phyloP scores from a whole-genome alignment of 1,140 invertebrate genomes.

The Psix sp. region DNA sequence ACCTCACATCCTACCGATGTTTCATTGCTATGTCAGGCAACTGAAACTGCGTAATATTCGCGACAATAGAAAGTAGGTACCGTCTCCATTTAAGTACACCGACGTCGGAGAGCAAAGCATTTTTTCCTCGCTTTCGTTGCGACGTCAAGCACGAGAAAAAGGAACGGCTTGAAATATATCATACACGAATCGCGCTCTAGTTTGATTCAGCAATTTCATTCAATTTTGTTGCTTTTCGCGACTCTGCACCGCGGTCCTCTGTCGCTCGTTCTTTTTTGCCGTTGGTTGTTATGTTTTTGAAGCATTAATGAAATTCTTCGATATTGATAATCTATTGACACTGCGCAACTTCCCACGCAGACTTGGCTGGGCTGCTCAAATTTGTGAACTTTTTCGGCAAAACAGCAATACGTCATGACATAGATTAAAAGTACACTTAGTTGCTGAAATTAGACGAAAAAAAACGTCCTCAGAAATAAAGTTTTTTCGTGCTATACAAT shows the following conservation, averaged over 20 bases:
- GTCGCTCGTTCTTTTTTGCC: not conserved
- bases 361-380: not conserved
- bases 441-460: slow-evolving; percentile 13
- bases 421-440: slow-evolving; percentile 10
- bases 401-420: not conserved
- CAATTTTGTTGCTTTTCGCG: not conserved
- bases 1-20: slow-evolving; percentile 15
- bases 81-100: slow-evolving; percentile 49
- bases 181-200: slow-evolving; percentile 21
- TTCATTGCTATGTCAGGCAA: slow-evolving; percentile 21
- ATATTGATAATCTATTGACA: slow-evolving; percentile 19
- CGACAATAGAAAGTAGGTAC: slow-evolving; percentile 50
- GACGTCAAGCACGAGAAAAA: slow-evolving; percentile 25
- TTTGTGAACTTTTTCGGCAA: slow-evolving; percentile 3
- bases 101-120: slow-evolving; percentile 33
- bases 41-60: slow-evolving; percentile 37
- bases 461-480: slow-evolving; percentile 9
- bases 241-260: not conserved
- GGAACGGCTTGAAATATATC: slow-evolving; percentile 41
- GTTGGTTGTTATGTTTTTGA: not conserved
- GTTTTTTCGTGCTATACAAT: not conserved
- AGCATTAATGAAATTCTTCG: slow-evolving; percentile 29
- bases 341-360: slow-evolving; percentile 2
- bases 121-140: slow-evolving; percentile 18
- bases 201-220: slow-evolving; percentile 10